Evolutionary conservation across 2,797 vertebrate genomes (phyloP).

Genomic region (Euthynnus affinis): DNA sequence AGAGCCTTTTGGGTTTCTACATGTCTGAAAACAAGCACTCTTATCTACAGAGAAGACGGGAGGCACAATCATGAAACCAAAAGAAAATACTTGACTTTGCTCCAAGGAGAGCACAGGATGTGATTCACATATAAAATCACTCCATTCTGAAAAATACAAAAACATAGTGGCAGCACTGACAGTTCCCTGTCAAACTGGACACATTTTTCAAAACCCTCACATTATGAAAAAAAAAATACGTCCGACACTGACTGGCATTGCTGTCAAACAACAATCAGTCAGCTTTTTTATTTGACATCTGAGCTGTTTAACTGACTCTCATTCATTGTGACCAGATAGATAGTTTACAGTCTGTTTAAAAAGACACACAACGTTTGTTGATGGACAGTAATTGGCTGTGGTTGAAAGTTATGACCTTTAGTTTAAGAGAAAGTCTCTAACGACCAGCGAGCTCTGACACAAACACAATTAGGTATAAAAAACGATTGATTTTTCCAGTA

Average conservation of each 20-base stretch:
- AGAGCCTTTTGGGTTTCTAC: too few species aligned
- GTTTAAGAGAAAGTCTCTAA: constrained; percentile 1
- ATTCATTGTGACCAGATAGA: background rate
- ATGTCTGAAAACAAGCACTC: too few species aligned
- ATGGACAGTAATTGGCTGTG: constrained; percentile 57
- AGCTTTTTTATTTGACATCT: constrained; percentile 4
- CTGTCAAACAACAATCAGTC: constrained; percentile 7
- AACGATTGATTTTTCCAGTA: background rate
- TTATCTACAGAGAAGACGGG: too few species aligned
- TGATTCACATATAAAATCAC: too few species aligned
- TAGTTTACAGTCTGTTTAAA: background rate
- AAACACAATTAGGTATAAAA: constrained; percentile 2
- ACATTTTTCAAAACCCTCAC: background rate
- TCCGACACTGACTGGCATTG: background rate
- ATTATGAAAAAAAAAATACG: background rate
- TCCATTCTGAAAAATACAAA: background rate
- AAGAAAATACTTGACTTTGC: too few species aligned
- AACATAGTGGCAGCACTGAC: background rate
- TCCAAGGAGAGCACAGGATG: too few species aligned
- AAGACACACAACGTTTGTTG: background rate
- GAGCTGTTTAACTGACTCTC: background rate
- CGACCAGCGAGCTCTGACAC: background rate
- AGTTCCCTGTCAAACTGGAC: background rate
- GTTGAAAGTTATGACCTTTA: constrained; percentile 54
- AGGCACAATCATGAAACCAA: too few species aligned